phyloP scores from a whole-genome alignment of 2,113 vertebrate genomes.

The Takifugu bimaculatus region DNA sequence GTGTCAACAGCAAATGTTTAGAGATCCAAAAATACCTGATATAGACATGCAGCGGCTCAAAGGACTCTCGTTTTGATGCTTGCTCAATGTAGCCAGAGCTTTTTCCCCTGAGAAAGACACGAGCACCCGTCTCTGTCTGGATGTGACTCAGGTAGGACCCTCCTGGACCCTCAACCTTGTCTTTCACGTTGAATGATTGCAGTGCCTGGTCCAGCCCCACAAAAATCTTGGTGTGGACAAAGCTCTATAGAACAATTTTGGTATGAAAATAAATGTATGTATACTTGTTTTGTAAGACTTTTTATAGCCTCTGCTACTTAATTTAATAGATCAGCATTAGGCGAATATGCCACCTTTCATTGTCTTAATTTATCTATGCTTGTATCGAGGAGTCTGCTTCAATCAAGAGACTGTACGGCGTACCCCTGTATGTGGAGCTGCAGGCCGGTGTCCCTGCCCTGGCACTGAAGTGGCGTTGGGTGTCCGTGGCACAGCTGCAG shows the following conservation, averaged over 20 bases:
- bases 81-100: slow-evolving; percentile 95
- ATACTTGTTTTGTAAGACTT: slow-evolving; percentile 64
- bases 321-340: slow-evolving; percentile 77
- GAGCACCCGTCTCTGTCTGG: slow-evolving; percentile 91
- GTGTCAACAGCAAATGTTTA: no score
- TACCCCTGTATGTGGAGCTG: slow-evolving; percentile 75
- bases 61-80: slow-evolving; percentile 92
- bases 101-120: slow-evolving; percentile 93
- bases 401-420: slow-evolving; percentile 2
- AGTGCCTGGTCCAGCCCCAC: slow-evolving; percentile 91
- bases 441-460: slow-evolving; percentile 64
- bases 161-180: slow-evolving; percentile 91
- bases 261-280: not conserved
- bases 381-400: not conserved
- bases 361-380: slow-evolving; percentile 9
- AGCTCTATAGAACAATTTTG: slow-evolving; percentile 77
- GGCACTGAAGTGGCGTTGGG: slow-evolving; percentile 40
- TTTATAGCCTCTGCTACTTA: slow-evolving; percentile 69
- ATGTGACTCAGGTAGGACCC: slow-evolving; percentile 95
- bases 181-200: slow-evolving; percentile 87
- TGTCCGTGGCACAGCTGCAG: slow-evolving; percentile 55
- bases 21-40: slow-evolving; percentile 80
- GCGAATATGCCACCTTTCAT: slow-evolving; percentile 63
- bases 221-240: slow-evolving; percentile 97
- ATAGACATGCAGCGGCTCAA: slow-evolving; percentile 97